Evolutionary conservation across 2,888 invertebrate genomes (phyloP).

Genomic region (Andrena flavipes): DNA sequence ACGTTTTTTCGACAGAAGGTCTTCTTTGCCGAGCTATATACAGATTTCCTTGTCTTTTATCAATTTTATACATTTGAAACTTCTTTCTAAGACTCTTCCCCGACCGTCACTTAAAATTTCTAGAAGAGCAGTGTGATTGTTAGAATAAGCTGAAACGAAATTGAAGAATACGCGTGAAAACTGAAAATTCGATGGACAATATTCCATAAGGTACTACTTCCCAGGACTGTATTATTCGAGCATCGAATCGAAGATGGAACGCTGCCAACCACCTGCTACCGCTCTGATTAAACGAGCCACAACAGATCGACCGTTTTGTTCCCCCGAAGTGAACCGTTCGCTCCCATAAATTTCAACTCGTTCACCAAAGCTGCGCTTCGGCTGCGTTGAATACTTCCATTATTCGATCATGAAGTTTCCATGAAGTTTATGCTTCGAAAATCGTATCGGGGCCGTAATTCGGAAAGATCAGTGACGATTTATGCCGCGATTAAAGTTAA

Average conservation of each 20-base stretch:
- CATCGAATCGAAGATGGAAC: constrained; percentile 42
- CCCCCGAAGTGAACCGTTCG: constrained; percentile 22
- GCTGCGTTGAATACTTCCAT: constrained; percentile 6
- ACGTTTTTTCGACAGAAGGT: background rate
- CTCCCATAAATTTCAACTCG: constrained; percentile 51
- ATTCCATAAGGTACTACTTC: constrained; percentile 22
- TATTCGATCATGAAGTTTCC: constrained; percentile 31
- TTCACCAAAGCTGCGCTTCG: constrained; percentile 20
- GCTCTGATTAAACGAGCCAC: constrained; percentile 59
- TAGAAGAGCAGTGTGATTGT: too few relatives aligned
- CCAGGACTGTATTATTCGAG: constrained; percentile 14
- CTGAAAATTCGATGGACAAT: constrained; percentile 20
- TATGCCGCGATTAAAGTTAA: background rate
- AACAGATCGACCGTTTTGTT: constrained; percentile 61
- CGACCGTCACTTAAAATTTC: too few relatives aligned
- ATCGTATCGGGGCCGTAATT: background rate
- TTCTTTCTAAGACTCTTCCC: too few relatives aligned
- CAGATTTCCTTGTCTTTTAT: background rate
- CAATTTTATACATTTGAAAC: background rate
- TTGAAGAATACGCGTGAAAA: constrained; percentile 6
- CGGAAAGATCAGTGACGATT: background rate
- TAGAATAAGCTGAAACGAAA: background rate
- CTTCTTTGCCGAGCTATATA: background rate
- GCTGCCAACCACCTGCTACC: constrained; percentile 65
- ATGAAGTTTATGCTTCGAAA: constrained; percentile 24